Conservation (phyloP, 2,113 vertebrate species). For the Platycercus adscitus region DNA sequence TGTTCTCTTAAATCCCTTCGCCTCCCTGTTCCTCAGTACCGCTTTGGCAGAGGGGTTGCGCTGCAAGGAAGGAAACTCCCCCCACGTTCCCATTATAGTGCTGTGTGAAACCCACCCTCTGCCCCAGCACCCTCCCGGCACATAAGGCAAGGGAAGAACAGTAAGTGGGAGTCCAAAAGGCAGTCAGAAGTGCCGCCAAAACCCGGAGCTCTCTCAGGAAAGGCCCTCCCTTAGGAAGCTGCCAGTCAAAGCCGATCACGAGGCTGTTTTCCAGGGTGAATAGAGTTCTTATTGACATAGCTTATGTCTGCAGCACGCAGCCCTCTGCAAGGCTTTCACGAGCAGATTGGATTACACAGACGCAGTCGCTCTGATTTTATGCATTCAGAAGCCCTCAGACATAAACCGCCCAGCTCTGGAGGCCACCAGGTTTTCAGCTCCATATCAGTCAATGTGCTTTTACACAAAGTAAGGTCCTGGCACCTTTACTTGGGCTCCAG, state of each 20-base stretch:
- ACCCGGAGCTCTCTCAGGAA: conserved; percentile 47
- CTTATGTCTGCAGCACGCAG: conserved; percentile 63
- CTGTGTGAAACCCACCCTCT: neutral
- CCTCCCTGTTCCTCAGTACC: neutral
- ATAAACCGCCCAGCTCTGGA: conserved; percentile 37
- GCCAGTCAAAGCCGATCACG: conserved; percentile 63
- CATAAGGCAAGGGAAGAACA: conserved; percentile 16
- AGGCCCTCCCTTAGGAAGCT: conserved; percentile 38
- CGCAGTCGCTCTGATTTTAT: conserved; percentile 43
- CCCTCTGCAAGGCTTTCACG: conserved; percentile 59
- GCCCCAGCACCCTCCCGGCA: neutral
- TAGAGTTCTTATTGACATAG: conserved; percentile 66
- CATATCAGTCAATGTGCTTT: neutral
- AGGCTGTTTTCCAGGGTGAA: conserved; percentile 67
- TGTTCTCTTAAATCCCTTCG: conserved; percentile 28
- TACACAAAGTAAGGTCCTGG: neutral
- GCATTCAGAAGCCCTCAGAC: conserved; percentile 53
- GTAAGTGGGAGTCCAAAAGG: conserved; percentile 15
- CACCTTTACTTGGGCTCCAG: neutral
- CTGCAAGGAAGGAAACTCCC: neutral
- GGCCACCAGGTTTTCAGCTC: conserved; percentile 1
- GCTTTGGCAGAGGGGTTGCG: neutral
- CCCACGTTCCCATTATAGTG: neutral
- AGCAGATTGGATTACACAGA: conserved; percentile 68
- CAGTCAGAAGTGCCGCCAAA: conserved; percentile 67